Evolutionary conservation across 2,888 invertebrate genomes (phyloP).

Genomic region (Agrotis exclamationis): DNA sequence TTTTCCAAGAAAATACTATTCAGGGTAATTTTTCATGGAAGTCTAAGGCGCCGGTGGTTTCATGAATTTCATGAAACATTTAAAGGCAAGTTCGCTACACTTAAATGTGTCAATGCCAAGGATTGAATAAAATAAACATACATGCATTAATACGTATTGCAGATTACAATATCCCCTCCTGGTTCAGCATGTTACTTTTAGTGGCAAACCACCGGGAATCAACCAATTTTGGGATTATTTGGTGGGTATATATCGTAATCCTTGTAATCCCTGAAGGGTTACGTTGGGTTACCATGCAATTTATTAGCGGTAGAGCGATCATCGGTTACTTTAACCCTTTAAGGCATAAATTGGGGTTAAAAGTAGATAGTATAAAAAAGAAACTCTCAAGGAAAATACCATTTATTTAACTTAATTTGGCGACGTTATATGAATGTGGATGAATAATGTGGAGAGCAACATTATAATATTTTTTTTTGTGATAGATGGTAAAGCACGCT

Average conservation of each 20-base stretch:
- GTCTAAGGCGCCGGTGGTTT: constrained; percentile 56
- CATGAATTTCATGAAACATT: constrained; percentile 74
- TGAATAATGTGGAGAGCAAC: neutral
- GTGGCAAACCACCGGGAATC: constrained; percentile 14
- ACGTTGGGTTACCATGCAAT: constrained; percentile 23
- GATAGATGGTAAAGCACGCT: no score
- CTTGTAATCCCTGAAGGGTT: constrained; percentile 44
- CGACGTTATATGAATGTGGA: neutral
- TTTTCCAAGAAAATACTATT: constrained; percentile 59
- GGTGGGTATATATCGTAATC: constrained; percentile 4
- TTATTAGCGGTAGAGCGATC: constrained; percentile 20
- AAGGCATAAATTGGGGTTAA: neutral
- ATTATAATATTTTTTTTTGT: neutral
- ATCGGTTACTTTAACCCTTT: neutral
- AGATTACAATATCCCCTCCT: constrained; percentile 14
- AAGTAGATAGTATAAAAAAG: neutral
- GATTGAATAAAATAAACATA: constrained; percentile 62
- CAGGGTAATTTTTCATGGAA: constrained; percentile 72
- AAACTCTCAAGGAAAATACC: neutral
- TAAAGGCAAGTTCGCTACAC: constrained; percentile 76
- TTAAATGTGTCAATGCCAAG: constrained; percentile 84
- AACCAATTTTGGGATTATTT: constrained; percentile 49
- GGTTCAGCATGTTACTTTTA: constrained; percentile 24
- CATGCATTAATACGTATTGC: constrained; percentile 30
- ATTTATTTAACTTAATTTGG: neutral